Evolutionary conservation across 2,113 vertebrate species (phyloP), one percentile per base, ranked within the genome.

Genomic region (Larimichthys crocea): DNA sequence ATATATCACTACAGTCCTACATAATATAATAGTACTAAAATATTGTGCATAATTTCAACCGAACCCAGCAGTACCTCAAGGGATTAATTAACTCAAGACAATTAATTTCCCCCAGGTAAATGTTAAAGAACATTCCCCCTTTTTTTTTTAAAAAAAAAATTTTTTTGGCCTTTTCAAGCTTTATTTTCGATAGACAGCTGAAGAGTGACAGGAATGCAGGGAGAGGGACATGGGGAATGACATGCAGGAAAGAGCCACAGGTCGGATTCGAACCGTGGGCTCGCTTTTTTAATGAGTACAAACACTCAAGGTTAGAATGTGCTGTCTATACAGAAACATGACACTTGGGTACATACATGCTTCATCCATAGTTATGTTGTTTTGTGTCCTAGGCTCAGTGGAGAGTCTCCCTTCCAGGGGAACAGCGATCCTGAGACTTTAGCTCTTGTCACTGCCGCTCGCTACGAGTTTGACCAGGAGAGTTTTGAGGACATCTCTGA

Each of bases 371-470:
- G 9, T 46, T 49, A 0, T 4, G 10, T 17, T 73, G 2, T 40
- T 75, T 14, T 77, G 19, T 72, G 24, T 60, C 42, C 4, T n/a
- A 97, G 96, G 80, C 92, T 97, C 69, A 97, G 97, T 0, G 96
- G 96, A 44, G 96, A 96, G 72, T 97, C 95, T 0, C 97, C 96
- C 0, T 97, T 97, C 90, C 96, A 97, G 85, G 97, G 97, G 17
- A 92, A 93, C 79, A 96, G 49, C 0, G 95, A 97, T 29, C 74
- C 92, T 3, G 96, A 97, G 88, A 97, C 96, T 0, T 79, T 97
- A 3, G 89, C 89, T 57, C 94, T 95, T 1, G 87, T 97, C 77
- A 97, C 96, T 0, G 93, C 94, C 4, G 96, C 95, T 0, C 17
- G 0, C 40, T 97, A 94, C 78, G 94, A 95, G 29, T 97, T 96